phyloP scores from a whole-genome alignment of 1,140 invertebrate species.

The Trichonephila inaurata region DNA sequence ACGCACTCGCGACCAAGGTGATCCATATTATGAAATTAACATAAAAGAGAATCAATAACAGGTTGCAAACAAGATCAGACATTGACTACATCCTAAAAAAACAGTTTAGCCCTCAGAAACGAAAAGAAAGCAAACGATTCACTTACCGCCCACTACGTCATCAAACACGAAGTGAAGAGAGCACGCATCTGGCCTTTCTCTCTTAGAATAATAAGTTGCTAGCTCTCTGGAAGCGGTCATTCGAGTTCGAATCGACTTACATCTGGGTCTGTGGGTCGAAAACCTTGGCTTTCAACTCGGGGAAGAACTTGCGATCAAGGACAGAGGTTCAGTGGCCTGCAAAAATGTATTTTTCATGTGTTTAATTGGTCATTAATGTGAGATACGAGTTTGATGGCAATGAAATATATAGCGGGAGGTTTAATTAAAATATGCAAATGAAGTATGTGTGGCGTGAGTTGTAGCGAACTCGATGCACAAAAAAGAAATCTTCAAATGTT shows the following conservation, averaged over 20 bases:
- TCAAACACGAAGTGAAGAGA: not conserved
- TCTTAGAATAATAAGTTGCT: not conserved
- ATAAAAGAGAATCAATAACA: not conserved
- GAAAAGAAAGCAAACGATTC: slow-evolving; percentile 18
- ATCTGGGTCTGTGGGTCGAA: slow-evolving; percentile 38
- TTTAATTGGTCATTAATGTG: not conserved
- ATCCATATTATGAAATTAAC: not conserved
- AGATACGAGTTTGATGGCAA: no score
- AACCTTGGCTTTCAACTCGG: not conserved
- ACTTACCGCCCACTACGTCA: slow-evolving; percentile 3
- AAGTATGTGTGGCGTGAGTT: no score
- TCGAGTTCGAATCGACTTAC: not conserved
- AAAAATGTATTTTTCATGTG: not conserved
- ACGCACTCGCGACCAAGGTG: not conserved
- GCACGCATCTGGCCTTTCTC: not conserved
- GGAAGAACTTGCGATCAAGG: not conserved
- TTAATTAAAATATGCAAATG: no score
- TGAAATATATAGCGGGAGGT: no score
- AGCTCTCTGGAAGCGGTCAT: not conserved
- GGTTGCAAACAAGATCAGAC: not conserved
- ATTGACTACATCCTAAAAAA: no score
- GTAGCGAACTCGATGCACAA: no score
- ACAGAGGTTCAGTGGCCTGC: not conserved
- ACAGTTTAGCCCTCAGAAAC: not conserved
- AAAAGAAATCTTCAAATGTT: no score